Conservation (phyloP, 2,797 vertebrate genomes). For the Macrochelys suwanniensis region DNA sequence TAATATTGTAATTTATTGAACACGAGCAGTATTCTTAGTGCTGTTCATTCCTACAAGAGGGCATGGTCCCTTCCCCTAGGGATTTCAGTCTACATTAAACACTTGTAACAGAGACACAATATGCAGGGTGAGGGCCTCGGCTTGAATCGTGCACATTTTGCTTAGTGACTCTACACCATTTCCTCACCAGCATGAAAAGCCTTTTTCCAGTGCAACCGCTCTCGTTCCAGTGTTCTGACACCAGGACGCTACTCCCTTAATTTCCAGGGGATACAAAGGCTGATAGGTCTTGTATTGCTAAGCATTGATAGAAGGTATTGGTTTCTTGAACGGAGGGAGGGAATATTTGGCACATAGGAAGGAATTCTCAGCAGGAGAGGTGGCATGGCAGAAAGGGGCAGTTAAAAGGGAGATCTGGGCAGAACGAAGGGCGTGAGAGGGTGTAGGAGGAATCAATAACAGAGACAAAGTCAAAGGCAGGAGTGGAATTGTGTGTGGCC, state of each 20-base stretch:
- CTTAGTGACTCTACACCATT: not conserved
- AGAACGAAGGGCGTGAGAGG: not conserved
- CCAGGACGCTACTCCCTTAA: not conserved
- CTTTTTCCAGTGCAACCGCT: not conserved
- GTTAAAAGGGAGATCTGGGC: not conserved
- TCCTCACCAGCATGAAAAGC: not conserved
- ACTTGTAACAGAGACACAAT: not conserved
- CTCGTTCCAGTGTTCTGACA: not conserved
- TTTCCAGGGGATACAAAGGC: not conserved
- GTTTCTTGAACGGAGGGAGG: conserved; percentile 32
- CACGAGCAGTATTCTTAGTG: not conserved
- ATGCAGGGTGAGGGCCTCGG: not conserved
- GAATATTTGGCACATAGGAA: not conserved
- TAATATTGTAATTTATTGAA: not conserved
- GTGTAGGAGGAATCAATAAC: not conserved
- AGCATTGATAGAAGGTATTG: not conserved
- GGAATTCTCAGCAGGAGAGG: not conserved
- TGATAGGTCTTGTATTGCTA: not conserved
- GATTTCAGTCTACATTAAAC: not conserved
- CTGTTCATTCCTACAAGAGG: not conserved
- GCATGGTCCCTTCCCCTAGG: not conserved
- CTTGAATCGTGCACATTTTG: not conserved
- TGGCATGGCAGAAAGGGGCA: not conserved
- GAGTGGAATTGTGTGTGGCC: not conserved
- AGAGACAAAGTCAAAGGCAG: not conserved